These are phyloP conservation scores for Microtus ochrogaster DNA, from an alignment of 2,113 vertebrate species.

Conservation along the genomic window DNA sequence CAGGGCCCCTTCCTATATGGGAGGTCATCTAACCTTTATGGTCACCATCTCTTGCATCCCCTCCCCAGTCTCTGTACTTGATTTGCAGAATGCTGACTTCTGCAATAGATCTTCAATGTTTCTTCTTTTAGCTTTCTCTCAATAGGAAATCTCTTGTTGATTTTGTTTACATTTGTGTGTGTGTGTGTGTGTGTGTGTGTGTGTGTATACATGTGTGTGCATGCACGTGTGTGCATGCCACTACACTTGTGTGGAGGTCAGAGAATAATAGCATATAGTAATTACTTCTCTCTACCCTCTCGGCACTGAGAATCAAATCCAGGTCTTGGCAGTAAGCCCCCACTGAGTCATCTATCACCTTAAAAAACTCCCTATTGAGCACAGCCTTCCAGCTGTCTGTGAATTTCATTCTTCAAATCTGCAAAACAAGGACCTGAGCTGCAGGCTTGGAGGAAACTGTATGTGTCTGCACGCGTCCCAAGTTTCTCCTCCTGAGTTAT, in stretches of 20 bases:
- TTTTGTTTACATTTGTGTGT: neutral
- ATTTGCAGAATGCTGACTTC: neutral
- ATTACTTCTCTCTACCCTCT: neutral
- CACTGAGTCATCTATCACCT: neutral
- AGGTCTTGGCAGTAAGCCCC: neutral
- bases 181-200: no score
- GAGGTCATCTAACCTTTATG: neutral
- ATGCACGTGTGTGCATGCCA: rapidly evolving
- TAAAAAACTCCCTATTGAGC: neutral
- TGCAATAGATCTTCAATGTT: neutral
- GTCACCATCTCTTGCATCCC: neutral
- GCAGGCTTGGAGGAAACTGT: neutral
- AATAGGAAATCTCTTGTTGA: neutral
- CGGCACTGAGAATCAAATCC: neutral
- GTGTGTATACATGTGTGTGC: no score
- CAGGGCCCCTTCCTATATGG: neutral
- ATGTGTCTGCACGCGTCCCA: neutral
- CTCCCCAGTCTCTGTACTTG: neutral
- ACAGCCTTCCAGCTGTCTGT: neutral
- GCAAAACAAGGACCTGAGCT: neutral
- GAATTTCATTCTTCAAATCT: neutral
- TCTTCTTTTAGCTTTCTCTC: neutral
- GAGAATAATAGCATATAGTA: neutral
- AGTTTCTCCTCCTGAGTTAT: neutral
- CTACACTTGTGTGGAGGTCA: neutral